Conservation (phyloP, 2,113 vertebrate genomes). For the Asarcornis scutulata region DNA sequence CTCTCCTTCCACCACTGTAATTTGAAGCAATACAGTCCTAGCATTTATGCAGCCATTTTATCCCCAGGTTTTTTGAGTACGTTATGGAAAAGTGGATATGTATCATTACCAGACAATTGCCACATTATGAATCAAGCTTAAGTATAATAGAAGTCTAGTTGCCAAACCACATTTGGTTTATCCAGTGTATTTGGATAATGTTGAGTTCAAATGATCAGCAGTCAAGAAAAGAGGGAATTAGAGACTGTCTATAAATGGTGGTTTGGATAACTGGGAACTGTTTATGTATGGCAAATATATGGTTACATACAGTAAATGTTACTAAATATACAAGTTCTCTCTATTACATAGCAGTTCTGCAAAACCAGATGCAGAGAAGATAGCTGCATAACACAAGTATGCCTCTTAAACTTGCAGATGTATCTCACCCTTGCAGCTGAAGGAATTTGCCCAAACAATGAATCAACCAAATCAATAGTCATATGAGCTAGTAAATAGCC, state of each 20-base stretch:
- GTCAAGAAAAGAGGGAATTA: slow-evolving; percentile 20
- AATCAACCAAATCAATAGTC: neutral
- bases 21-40: slow-evolving; percentile 3
- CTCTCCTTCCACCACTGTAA: slow-evolving; percentile 6
- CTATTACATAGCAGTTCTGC: neutral
- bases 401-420: rapidly evolving
- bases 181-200: neutral
- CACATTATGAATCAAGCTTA: slow-evolving; percentile 23
- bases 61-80: neutral
- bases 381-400: neutral
- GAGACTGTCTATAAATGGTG: slow-evolving; percentile 9
- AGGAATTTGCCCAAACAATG: neutral
- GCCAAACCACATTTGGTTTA: slow-evolving; percentile 41
- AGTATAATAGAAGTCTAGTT: neutral
- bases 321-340: neutral
- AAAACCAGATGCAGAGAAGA: neutral
- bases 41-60: neutral
- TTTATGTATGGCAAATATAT: too few relatives aligned
- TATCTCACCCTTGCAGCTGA: neutral
- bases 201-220: neutral
- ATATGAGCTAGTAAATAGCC: neutral
- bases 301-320: neutral
- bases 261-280: neutral
- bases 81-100: neutral
- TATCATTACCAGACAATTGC: neutral